Base-by-base conservation (phyloP, 2,888 invertebrate species). In the Catocala nupta region DNA sequence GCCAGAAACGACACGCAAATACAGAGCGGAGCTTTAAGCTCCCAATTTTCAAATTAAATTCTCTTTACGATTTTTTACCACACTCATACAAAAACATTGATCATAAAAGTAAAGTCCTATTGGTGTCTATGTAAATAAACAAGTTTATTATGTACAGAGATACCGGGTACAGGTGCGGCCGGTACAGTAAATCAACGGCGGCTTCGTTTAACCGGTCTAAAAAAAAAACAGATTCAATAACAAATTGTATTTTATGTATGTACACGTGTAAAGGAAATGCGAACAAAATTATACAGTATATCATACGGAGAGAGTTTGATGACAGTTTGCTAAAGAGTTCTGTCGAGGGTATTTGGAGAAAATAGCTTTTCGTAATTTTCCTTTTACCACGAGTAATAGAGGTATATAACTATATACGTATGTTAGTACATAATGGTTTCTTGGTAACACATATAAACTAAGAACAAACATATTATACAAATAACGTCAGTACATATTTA, bases 151-250 rank as follows among this genome's bases (percentile, higher is more conserved):
- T 68, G 59, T 65, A 59, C 71, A 70, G 36, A 54, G 47, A 73
- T 68, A 73, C 73, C 71, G 71, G 68, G 70, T 72, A 80, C 79
- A 82, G 81, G 82, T 82, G 81, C 68, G 79, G 69, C 67, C 56
- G 61, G 49, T 39, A 64, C 77, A 60, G 75, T 82, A 81, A 80
- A 82, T 82, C 82, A 82, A 75, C 53, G 76, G 76, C 71, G 68
- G 55, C 71, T 73, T 69, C 71, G 66, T 80, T 76, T 71, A 62
- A 71, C 75, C 65, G 70, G 55, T 73, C 68, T 71, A 69, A 77
- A 80, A 77, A n/a, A 73, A 81, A 80, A 70, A 71, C 69, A 64
- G 59, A 70, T 76, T 72, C 74, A 75, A 74, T 75, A 75, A 75
- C 63, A 71, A 69, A 49, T 67, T 70, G 68, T 68, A 47, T 65